phyloP scores from a whole-genome alignment of 2,888 invertebrate genomes.

The Tethea ocularis region DNA sequence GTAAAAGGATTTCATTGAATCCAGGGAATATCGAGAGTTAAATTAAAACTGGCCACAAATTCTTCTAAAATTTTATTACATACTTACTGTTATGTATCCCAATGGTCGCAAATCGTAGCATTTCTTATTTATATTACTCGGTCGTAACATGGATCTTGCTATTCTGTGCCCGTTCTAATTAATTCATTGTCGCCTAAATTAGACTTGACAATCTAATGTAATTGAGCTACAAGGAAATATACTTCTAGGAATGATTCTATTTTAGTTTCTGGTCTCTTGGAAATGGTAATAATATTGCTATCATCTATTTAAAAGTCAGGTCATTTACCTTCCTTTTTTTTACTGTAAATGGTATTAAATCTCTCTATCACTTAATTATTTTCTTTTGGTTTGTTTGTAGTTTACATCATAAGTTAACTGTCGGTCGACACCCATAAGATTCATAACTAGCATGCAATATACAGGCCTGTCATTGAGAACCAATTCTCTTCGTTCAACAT shows the following conservation, averaged over 20 bases:
- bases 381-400: too few species aligned
- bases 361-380: too few species aligned
- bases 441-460: too few species aligned
- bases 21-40: background rate
- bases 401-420: too few species aligned
- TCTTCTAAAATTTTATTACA: background rate
- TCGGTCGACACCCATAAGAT: too few species aligned
- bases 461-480: too few species aligned
- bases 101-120: background rate
- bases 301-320: background rate
- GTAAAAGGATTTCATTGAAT: too few species aligned
- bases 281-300: background rate
- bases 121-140: background rate
- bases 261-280: background rate
- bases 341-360: too few species aligned
- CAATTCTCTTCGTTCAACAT: too few species aligned
- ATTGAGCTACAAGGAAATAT: conserved; percentile 6
- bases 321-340: too few species aligned
- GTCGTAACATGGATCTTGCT: background rate
- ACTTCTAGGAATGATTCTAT: conserved; percentile 8
- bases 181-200: conserved; percentile 9
- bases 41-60: background rate
- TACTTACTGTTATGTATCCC: background rate
- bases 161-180: conserved; percentile 3
- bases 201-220: conserved; percentile 8